Base-by-base conservation (phyloP, 2,888 invertebrate genomes). In the Stictocephala bisonia region DNA sequence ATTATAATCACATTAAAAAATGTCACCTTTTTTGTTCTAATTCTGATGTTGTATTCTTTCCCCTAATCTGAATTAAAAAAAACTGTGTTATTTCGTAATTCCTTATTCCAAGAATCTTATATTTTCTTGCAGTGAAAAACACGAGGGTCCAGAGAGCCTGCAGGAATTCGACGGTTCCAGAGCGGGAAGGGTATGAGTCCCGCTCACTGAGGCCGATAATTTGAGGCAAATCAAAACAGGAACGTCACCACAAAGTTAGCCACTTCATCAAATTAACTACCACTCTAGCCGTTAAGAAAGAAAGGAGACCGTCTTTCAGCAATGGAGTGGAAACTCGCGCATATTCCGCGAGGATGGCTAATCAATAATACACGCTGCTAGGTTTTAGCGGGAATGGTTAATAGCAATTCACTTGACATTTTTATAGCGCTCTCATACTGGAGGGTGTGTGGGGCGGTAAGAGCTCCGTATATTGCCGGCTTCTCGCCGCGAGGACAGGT, bases 261-360 rank as follows among this genome's bases (percentile, higher is more conserved):
- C 70, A 35, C 53, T 70, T 70, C 26, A 70, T 70, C 70, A 70
- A 70, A 70, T 56, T 70, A 70, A 70, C 70, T 70, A 53, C 70
- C 40, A 24, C 60, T 9, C 56, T 31, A 40, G 60, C 35, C 40
- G 60, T 24, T n/a, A 60, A 60, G 41, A 40, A 60, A 60, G 60
- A 60, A 60, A 40, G 22, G 13, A 20, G 60, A 29, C n/a, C 3
- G 53, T n/a, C n/a, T n/a, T n/a, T n/a, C n/a, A 1, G 60, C 40
- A 60, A 60, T 60, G 60, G 60, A 40, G 60, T 40, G 60, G 60
- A 40, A 60, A 9, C 58, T n/a, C 53, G n/a, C 60, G 35, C 31
- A 22, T 24, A 24, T 58, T 31, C 22, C 22, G 18, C 2, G 40
- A 51, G 40, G 6, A 4, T 4, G 44, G 1, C 22, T 40, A 40